Percentiles rank a stretch among this genome's conserved stretches.
These are phyloP conservation scores for Hyles vespertilio DNA, from an alignment of 1,140 invertebrate genomes.

Conservation along the genomic window DNA sequence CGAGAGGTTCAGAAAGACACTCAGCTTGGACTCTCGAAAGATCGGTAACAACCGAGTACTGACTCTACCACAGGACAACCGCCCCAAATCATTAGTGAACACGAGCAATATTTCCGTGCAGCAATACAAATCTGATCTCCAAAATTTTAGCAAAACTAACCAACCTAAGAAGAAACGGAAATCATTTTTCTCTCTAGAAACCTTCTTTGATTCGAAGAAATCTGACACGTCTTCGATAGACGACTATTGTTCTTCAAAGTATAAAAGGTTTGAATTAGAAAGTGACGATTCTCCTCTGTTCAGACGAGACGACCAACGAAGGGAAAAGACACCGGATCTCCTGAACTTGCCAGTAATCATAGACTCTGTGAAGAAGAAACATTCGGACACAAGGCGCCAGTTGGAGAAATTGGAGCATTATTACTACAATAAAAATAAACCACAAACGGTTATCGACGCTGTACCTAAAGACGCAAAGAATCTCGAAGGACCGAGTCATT, in stretches of 20 bases:
- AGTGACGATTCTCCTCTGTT: slow-evolving; percentile 71
- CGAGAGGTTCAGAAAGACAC: slow-evolving; percentile 70
- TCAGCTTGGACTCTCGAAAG: slow-evolving; percentile 68
- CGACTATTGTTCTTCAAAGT: slow-evolving; percentile 73
- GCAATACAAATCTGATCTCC: slow-evolving; percentile 42
- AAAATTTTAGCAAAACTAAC: slow-evolving; percentile 55
- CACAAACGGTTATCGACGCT: slow-evolving; percentile 59
- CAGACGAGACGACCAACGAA: slow-evolving; percentile 35
- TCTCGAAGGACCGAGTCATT: slow-evolving; percentile 53
- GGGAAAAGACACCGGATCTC: slow-evolving; percentile 65
- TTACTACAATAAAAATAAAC: slow-evolving; percentile 65
- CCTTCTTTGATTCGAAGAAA: slow-evolving; percentile 69
- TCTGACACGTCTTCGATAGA: slow-evolving; percentile 72
- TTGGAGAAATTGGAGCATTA: slow-evolving; percentile 72
- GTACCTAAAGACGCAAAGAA: slow-evolving; percentile 64
- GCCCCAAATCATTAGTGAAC: slow-evolving; percentile 68
- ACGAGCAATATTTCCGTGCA: slow-evolving; percentile 62
- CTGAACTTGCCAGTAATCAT: slow-evolving; percentile 68
- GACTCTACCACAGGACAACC: slow-evolving; percentile 48
- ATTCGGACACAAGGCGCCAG: slow-evolving; percentile 63
- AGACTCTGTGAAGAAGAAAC: slow-evolving; percentile 59
- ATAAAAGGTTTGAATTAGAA: slow-evolving; percentile 71
- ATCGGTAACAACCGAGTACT: slow-evolving; percentile 57
- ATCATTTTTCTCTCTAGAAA: slow-evolving; percentile 72
- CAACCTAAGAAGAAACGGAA: slow-evolving; percentile 70